Evolutionary conservation across 2,888 invertebrate genomes (phyloP), one percentile per base, ranked within the genome.

Genomic region (Parapristionchus giblindavisi): DNA sequence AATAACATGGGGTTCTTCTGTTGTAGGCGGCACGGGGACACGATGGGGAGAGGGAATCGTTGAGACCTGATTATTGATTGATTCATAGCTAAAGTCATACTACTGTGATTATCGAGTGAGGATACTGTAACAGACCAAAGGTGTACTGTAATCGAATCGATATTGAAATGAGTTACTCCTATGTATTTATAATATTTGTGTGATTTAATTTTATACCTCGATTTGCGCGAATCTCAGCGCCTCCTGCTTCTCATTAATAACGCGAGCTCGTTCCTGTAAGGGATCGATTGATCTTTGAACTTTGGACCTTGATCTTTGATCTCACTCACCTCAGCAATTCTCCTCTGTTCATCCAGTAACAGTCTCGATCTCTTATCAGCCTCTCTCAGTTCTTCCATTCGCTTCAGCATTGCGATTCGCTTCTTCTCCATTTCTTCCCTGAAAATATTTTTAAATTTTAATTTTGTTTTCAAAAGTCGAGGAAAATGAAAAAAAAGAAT

Each of bases 341-440:
- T 5, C 36, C 36, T 27, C 32, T 74, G 34, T 51, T 74, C 61
- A 3, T 43, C 71, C 52, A 76, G 14, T 5, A 76, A 51, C n/a
- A 58, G n/a, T 34, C 66, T 43, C 38, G 80, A 79, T 36, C 80
- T 61, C 54, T 77, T 77, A 48, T 81, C 80, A 2, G 81, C 80
- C 14, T 77, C 80, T 48, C 77, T 76, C 54, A 82, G 74, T 58
- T 82, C 82, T 54, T 78, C 78, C 60, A 81, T 56, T 38, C 80
- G 77, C 65, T 79, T 73, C 75, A 78, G 17, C 80, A 82, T 81
- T 54, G 68, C 58, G 17, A 63, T 24, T 24, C 68, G 60, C 34
- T 73, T 66, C 60, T 48, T 61, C 51, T 74, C 72, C 65, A 77
- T 75, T 36, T 74, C 68, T 24, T 56, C 61, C 56, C 73, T 73